Evolutionary conservation across 1,140 invertebrate genomes (phyloP).

Genomic region (Lepidostoma basale): DNA sequence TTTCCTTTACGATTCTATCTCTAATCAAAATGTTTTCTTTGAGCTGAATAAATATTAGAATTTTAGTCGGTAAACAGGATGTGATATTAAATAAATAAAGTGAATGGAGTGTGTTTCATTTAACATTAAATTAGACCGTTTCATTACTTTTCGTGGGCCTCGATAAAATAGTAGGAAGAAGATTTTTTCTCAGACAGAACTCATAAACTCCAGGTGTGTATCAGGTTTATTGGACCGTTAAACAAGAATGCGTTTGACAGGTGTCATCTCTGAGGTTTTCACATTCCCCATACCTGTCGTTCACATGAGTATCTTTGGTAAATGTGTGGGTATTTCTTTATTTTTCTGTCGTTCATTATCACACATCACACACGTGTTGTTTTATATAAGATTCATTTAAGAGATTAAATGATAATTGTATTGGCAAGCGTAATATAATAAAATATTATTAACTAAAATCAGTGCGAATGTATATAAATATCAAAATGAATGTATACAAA

Average conservation of each 20-base stretch:
- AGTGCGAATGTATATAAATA: too few relatives aligned
- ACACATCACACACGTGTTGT: too few relatives aligned
- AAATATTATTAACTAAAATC: too few relatives aligned
- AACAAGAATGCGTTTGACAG: constrained; percentile 37
- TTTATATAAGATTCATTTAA: too few relatives aligned
- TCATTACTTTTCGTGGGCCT: neutral
- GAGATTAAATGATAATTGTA: too few relatives aligned
- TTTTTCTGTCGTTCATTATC: too few relatives aligned
- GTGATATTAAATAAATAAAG: neutral
- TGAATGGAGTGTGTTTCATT: neutral
- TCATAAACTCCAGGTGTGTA: constrained; percentile 10
- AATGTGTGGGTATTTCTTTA: too few relatives aligned
- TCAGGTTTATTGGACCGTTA: constrained; percentile 4
- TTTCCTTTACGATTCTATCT: neutral
- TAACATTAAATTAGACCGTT: neutral
- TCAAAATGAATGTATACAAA: too few relatives aligned
- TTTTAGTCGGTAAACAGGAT: neutral
- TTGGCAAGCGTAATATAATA: too few relatives aligned
- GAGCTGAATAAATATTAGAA: neutral
- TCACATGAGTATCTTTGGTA: too few relatives aligned
- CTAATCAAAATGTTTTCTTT: constrained; percentile 12
- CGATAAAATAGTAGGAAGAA: neutral
- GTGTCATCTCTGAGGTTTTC: constrained; percentile 21
- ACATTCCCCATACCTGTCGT: too few relatives aligned
- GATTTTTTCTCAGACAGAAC: neutral